Evolutionary conservation across 2,113 vertebrate genomes (phyloP), one percentile per base, ranked within the genome.

Genomic region (Barnardius zonarius): DNA sequence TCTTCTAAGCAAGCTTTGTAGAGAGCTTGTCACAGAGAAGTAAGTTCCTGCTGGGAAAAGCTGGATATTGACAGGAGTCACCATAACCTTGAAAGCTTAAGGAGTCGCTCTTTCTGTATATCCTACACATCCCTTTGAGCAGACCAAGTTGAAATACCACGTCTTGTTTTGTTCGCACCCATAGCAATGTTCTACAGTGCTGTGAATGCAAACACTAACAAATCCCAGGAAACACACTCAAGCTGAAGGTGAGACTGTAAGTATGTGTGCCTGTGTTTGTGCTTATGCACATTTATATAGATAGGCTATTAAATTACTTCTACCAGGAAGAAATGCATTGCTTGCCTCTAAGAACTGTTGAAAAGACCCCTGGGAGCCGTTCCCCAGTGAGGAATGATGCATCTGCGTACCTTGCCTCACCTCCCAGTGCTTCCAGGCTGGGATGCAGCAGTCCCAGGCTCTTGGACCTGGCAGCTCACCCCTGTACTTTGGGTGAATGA

Each of bases 321-420:
- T 59, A 62, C 33, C n/a, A 62, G 51, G 81, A 67, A 37, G 27
- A 84, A 86, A 66, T 22, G 14, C 5, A 18, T 54, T 37, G 22
- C n/a, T 86, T 69, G 17, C 61, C 31, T 78, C 69, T 44, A 41
- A 63, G n/a, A 88, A 30, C n/a, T 54, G 57, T 66, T 31, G 20
- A 62, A 46, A 9, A 52, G 9, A 49, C 11, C 11, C 39, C 4
- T 49, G 76, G 27, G 41, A 57, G 23, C 30, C 39, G n/a, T 24
- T 35, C 15, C 10, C 11, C 0, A 0, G 2, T 44, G 54, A 52
- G 33, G 51, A 83, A 57, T 35, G 20, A 69, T 13, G 30, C 3
- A 1, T 25, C 48, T 55, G 18, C 0, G 0, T 24, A 9, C 11
- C 43, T 39, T 8, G 1, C n/a, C 52, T 73, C 57, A 25, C 18